Conservation (phyloP, 1,140 invertebrate species). For the Drosophila arizonae region DNA sequence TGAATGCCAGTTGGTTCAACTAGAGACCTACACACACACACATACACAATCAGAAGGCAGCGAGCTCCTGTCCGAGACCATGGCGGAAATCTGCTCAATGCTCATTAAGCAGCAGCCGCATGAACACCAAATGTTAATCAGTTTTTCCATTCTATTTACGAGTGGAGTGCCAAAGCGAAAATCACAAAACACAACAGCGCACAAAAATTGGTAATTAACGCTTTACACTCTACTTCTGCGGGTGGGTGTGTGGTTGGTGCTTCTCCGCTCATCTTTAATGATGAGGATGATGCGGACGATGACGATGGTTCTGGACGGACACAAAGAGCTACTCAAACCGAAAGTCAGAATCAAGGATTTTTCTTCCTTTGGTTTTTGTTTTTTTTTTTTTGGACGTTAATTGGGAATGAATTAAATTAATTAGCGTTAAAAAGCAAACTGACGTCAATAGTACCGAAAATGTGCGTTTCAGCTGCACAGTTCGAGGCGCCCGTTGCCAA, state of each 20-base stretch:
- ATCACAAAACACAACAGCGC: slow-evolving; percentile 67
- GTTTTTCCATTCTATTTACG: slow-evolving; percentile 51
- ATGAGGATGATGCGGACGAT: background rate
- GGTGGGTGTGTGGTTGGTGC: background rate
- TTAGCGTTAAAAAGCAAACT: slow-evolving; percentile 75
- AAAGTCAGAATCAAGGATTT: background rate
- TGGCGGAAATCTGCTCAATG: slow-evolving; percentile 24
- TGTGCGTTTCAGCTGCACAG: background rate
- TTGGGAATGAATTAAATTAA: slow-evolving; percentile 79
- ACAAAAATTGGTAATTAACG: slow-evolving; percentile 69
- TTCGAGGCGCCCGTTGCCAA: slow-evolving; percentile 13
- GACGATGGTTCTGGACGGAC: background rate
- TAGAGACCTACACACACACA: too few relatives aligned
- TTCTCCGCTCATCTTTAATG: background rate
- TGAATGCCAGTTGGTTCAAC: slow-evolving; percentile 38
- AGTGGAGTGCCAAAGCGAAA: slow-evolving; percentile 48
- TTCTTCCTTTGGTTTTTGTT: background rate
- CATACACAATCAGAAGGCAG: background rate
- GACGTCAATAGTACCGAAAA: slow-evolving; percentile 63
- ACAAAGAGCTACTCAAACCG: slow-evolving; percentile 1
- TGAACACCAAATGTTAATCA: slow-evolving; percentile 69
- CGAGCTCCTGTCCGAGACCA: slow-evolving; percentile 3
- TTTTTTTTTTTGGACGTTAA: slow-evolving; percentile 39
- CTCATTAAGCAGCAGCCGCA: slow-evolving; percentile 52
- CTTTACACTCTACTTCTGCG: slow-evolving; percentile 15